Conservation (phyloP, 2,113 vertebrate species). For the Natator depressus region DNA sequence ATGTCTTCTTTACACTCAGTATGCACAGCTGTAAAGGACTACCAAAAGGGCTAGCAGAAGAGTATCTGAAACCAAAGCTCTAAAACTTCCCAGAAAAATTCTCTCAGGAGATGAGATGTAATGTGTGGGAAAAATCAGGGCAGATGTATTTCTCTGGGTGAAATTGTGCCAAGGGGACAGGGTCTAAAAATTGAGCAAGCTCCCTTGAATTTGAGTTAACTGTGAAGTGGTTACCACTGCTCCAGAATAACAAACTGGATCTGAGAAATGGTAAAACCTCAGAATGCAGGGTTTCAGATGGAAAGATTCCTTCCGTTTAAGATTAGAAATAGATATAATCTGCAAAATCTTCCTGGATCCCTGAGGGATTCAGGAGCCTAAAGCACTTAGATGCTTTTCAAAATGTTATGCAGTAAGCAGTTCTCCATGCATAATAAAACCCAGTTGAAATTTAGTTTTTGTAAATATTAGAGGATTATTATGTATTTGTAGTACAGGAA, state of each 20-base stretch:
- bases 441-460: neutral
- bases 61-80: neutral
- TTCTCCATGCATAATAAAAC: neutral
- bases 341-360: no score
- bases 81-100: neutral
- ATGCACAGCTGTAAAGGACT: neutral
- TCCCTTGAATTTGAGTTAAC: neutral
- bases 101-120: neutral
- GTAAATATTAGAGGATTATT: neutral
- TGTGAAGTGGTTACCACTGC: neutral
- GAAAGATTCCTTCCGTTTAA: neutral
- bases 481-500: neutral
- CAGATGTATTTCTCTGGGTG: neutral
- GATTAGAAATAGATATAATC: neutral
- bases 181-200: neutral
- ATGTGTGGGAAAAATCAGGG: neutral
- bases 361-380: neutral
- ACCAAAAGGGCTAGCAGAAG: neutral
- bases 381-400: neutral
- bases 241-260: neutral
- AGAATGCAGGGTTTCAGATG: neutral
- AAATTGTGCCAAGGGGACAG: neutral
- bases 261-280: neutral
- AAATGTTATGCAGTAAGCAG: neutral
- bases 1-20: neutral